These are phyloP conservation scores for Spicauda simplicius DNA, from an alignment of 2,888 invertebrate species.

Conservation along the genomic window DNA sequence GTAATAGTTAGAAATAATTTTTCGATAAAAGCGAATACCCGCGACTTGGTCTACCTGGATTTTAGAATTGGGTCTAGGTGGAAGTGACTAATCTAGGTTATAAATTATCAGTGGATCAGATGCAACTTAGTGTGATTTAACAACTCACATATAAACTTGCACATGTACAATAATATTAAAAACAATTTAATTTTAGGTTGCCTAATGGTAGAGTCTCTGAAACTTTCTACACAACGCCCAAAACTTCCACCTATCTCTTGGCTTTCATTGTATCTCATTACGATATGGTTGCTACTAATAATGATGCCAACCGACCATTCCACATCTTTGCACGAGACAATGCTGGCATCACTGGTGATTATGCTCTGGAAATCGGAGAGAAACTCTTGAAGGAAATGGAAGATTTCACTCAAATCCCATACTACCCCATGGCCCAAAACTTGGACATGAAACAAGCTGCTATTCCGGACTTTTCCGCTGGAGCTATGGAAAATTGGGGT, in stretches of 20 bases:
- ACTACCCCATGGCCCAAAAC: constrained; percentile 78
- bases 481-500: constrained; percentile 95
- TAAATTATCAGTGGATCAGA: too few species aligned
- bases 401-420: constrained; percentile 80
- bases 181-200: constrained; percentile 46
- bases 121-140: too few species aligned
- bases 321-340: constrained; percentile 74
- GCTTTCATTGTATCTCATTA: constrained; percentile 95
- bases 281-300: constrained; percentile 52
- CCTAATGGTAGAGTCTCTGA: constrained; percentile 59
- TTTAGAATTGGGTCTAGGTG: too few species aligned
- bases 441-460: constrained; percentile 89
- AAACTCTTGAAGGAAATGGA: constrained; percentile 81
- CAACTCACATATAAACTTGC: too few species aligned
- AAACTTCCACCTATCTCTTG: constrained; percentile 93
- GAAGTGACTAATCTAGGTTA: too few species aligned
- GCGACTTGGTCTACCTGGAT: too few species aligned
- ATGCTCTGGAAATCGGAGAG: constrained; percentile 74
- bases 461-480: constrained; percentile 91
- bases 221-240: constrained; percentile 83
- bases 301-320: constrained; percentile 58
- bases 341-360: constrained; percentile 67
- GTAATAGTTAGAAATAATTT: too few species aligned
- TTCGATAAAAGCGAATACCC: too few species aligned
- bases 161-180: too few species aligned